Percentiles rank a stretch among this genome's conserved stretches.
Evolutionary conservation across 1,140 invertebrate genomes (phyloP).

Genomic region (Hydropsyche tenuis): DNA sequence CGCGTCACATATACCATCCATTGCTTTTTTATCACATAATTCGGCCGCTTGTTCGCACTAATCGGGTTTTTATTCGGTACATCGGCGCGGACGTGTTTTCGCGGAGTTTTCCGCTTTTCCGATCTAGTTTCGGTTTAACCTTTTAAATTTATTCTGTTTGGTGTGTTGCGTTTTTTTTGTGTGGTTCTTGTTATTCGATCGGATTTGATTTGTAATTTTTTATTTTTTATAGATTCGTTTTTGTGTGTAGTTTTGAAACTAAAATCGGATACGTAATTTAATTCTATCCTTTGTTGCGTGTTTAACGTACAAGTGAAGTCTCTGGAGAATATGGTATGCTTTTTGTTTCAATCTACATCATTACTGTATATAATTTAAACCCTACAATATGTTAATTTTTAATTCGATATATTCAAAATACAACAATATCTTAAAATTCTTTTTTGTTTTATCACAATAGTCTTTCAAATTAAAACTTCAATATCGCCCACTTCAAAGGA

Average conservation of each 20-base stretch:
- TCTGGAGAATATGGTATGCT: not conserved
- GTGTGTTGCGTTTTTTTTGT: too few relatives aligned
- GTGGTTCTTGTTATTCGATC: too few relatives aligned
- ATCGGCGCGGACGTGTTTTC: not conserved
- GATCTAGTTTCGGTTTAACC: too few relatives aligned
- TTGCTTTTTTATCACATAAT: not conserved
- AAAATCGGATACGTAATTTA: not conserved
- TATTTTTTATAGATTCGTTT: too few relatives aligned
- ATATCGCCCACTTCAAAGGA: conserved; percentile 2
- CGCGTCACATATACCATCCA: not conserved
- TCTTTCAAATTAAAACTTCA: not conserved
- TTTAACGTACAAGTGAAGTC: not conserved
- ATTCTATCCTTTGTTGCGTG: not conserved
- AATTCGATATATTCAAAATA: too few relatives aligned
- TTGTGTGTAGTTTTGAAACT: not conserved
- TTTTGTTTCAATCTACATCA: not conserved
- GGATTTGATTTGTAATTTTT: too few relatives aligned
- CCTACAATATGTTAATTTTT: too few relatives aligned
- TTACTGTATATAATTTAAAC: not conserved
- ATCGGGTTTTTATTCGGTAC: not conserved
- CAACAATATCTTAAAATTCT: too few relatives aligned
- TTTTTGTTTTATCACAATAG: not conserved
- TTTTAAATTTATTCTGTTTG: too few relatives aligned
- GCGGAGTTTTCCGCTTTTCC: too few relatives aligned
- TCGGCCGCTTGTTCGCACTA: not conserved